phyloP scores from a whole-genome alignment of 2,113 vertebrate genomes.

The Thalassoma bifasciatum region DNA sequence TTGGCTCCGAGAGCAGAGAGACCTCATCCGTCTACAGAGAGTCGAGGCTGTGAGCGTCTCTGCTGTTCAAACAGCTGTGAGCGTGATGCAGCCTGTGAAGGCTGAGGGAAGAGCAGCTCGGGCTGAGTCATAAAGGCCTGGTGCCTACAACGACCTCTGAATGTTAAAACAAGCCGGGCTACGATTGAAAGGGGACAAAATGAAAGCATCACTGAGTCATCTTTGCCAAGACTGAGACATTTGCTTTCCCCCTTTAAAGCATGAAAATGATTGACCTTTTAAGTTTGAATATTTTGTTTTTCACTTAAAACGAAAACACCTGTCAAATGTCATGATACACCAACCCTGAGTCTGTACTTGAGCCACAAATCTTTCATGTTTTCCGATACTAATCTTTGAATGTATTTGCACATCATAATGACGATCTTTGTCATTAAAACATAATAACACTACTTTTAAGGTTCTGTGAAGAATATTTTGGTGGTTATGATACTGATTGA shows the following conservation, averaged over 20 bases:
- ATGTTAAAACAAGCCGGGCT: slow-evolving; percentile 39
- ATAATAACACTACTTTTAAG: too few species aligned
- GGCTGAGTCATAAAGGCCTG: slow-evolving; percentile 54
- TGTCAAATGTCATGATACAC: not conserved
- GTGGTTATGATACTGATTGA: too few species aligned
- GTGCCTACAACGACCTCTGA: slow-evolving; percentile 11
- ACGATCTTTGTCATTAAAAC: too few species aligned
- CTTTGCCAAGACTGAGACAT: not conserved
- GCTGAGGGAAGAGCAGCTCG: slow-evolving; percentile 29
- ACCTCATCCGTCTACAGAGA: slow-evolving; percentile 11
- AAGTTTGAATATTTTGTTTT: not conserved
- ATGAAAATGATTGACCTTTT: slow-evolving; percentile 3
- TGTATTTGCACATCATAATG: too few species aligned
- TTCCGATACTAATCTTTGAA: too few species aligned
- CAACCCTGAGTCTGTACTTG: not conserved
- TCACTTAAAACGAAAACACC: not conserved
- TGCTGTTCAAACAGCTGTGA: slow-evolving; percentile 51
- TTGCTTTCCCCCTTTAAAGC: not conserved
- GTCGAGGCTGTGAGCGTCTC: slow-evolving; percentile 17
- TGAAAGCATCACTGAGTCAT: slow-evolving; percentile 36
- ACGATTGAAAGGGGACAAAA: slow-evolving; percentile 9
- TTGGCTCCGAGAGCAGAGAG: slow-evolving; percentile 35
- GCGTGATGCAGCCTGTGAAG: slow-evolving; percentile 21
- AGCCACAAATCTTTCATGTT: not conserved
- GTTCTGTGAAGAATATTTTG: too few species aligned